Percentiles rank a stretch among this genome's conserved stretches.
These are phyloP conservation scores for Euphydryas editha DNA, from an alignment of 2,888 invertebrate genomes.

Conservation along the genomic window DNA sequence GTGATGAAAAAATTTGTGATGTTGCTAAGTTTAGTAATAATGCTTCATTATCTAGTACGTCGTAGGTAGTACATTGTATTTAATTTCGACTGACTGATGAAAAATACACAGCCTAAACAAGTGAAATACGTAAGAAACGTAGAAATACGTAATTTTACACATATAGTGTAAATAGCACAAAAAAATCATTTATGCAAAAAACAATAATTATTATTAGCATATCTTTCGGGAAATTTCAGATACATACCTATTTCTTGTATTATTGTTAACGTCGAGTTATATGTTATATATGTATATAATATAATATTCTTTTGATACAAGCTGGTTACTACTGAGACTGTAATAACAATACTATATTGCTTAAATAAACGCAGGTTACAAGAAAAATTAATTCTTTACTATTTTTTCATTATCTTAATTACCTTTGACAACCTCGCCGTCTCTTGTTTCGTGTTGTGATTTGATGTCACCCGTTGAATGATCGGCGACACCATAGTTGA, in stretches of 20 bases:
- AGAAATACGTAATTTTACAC: no score
- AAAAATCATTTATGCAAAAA: no score
- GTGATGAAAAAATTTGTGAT: constrained; percentile 83
- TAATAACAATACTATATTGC: neutral
- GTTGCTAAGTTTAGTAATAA: constrained; percentile 80
- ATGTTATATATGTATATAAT: no score
- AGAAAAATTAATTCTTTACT: neutral
- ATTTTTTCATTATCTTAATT: constrained; percentile 22
- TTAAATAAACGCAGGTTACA: neutral
- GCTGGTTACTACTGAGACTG: neutral
- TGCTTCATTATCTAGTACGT: constrained; percentile 89
- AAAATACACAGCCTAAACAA: no score
- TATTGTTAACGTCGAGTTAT: neutral
- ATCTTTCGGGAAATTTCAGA: neutral
- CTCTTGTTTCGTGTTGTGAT: constrained; percentile 86
- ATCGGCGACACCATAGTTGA: constrained; percentile 86
- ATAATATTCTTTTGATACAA: neutral
- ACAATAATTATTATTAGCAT: no score
- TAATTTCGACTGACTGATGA: no score
- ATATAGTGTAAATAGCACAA: no score
- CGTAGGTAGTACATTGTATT: no score
- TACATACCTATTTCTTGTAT: neutral
- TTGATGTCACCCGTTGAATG: constrained; percentile 84
- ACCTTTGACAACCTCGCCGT: constrained; percentile 87
- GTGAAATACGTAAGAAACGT: no score